Evolutionary conservation across 2,888 invertebrate genomes (phyloP), one percentile per base, ranked within the genome.

Genomic region (Hyalella azteca): DNA sequence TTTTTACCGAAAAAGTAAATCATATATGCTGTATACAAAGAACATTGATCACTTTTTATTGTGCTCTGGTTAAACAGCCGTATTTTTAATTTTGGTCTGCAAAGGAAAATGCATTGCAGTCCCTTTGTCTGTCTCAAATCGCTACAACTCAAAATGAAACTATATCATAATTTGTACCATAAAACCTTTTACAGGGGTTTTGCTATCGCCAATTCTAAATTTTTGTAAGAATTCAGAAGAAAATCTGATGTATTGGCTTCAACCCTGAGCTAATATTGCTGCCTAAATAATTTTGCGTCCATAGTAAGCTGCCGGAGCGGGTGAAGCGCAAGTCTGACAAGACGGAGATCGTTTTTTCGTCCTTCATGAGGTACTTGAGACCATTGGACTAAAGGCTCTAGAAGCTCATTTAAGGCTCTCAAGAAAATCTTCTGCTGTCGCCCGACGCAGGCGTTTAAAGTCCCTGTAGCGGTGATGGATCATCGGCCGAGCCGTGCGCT

Each of bases 381-480:
- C 13, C 26, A 15, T 29, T 9, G 54, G 7, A 22, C 54, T 54
- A 26, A 54, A 29, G 22, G 54, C 29, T 29, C 26, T 26, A 54
- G 29, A 54, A 54, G 22, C 54, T 54, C 54, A 22, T 54, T 54
- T 54, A 54, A 54, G 54, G 13, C 22, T 22, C 54, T 54, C 54
- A 54, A 54, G 54, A 54, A 54, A 54, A 54, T 54, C 54, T 29
- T 11, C 22, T 22, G 26, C 54, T 54, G 54, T 54, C 54, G 29
- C 54, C 7, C 26, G 26, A 54, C 4, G 26, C 22, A 22, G 54
- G 29, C 54, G 66, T 66, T 66, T 5, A 66, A 36, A 66, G 66
- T 66, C 66, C n/a, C n/a, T 66, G 66, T n/a, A 32, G 39, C 66
- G 36, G 66, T 66, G 66, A 66, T 66, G 66, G 66, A 66, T 66